Percentiles rank a stretch among this genome's conserved stretches.
Evolutionary conservation across 2,113 vertebrate species (phyloP).

Genomic region (Saccopteryx leptura): DNA sequence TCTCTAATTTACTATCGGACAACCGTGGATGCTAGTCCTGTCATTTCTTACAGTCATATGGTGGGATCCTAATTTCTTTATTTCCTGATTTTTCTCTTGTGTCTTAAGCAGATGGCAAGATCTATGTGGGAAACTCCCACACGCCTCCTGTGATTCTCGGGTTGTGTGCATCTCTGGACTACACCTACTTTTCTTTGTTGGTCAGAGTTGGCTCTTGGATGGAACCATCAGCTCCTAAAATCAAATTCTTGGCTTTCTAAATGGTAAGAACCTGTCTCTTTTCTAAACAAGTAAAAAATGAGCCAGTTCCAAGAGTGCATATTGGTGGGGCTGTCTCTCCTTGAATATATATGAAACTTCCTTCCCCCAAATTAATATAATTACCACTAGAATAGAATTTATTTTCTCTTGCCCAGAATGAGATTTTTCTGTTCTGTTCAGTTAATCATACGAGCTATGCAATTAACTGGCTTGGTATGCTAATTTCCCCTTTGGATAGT

Average conservation of each 20-base stretch:
- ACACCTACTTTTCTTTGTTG: not conserved
- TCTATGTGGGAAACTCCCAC: not conserved
- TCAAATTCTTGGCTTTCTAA: not conserved
- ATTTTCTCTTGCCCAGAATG: not conserved
- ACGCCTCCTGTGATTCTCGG: not conserved
- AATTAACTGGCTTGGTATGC: not conserved
- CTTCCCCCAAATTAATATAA: not conserved
- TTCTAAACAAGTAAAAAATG: too few species aligned
- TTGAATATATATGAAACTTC: not conserved
- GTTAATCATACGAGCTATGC: not conserved
- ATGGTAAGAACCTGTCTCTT: not conserved
- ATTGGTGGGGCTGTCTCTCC: too few species aligned
- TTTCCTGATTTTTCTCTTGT: not conserved
- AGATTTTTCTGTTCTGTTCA: not conserved
- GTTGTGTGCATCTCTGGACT: not conserved
- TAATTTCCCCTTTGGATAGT: not conserved
- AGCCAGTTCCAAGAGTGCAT: too few species aligned
- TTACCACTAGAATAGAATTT: not conserved
- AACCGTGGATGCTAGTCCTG: not conserved
- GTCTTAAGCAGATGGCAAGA: not conserved
- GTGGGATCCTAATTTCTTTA: not conserved
- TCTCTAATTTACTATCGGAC: not conserved
- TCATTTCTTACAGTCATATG: not conserved
- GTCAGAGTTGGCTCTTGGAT: not conserved
- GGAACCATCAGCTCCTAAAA: not conserved